A percentile compares a stretch with the other conserved stretches of the same genome.
phyloP scores from a whole-genome alignment of 2,797 vertebrate species.

The Arctocebus calabarensis region DNA sequence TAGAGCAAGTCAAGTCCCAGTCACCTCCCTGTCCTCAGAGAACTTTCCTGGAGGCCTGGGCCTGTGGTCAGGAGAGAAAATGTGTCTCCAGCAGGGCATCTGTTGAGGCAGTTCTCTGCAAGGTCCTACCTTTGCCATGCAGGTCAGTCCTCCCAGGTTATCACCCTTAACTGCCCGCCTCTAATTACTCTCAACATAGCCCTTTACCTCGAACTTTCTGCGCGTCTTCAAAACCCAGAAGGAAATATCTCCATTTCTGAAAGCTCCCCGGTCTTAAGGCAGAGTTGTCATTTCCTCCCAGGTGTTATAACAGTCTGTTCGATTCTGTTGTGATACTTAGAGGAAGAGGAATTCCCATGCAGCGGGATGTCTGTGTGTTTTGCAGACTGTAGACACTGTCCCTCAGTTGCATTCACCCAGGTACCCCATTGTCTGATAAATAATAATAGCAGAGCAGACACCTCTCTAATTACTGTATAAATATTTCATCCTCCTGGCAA shows the following conservation, averaged over 20 bases:
- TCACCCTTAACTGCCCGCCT: not conserved
- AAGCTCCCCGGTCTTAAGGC: not conserved
- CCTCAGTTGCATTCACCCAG: not conserved
- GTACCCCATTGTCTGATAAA: not conserved
- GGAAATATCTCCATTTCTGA: not conserved
- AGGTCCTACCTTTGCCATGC: not conserved
- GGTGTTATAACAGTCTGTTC: not conserved
- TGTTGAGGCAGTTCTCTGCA: not conserved
- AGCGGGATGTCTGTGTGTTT: not conserved
- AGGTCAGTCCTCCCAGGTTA: not conserved
- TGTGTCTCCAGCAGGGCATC: no score
- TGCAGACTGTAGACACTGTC: not conserved
- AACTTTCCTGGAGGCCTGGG: not conserved
- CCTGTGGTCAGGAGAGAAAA: not conserved
- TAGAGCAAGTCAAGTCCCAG: accelerated
- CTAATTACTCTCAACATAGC: not conserved
- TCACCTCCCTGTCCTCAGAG: not conserved
- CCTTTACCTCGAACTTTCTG: not conserved
- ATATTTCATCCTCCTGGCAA: not conserved
- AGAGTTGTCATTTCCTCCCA: not conserved
- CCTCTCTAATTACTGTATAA: not conserved
- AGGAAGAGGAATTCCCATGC: not conserved
- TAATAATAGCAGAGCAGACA: not conserved
- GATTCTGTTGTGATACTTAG: not conserved
- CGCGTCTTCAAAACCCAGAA: not conserved